phyloP scores from a whole-genome alignment of 2,888 invertebrate species.

The Aspidapion aeneum region DNA sequence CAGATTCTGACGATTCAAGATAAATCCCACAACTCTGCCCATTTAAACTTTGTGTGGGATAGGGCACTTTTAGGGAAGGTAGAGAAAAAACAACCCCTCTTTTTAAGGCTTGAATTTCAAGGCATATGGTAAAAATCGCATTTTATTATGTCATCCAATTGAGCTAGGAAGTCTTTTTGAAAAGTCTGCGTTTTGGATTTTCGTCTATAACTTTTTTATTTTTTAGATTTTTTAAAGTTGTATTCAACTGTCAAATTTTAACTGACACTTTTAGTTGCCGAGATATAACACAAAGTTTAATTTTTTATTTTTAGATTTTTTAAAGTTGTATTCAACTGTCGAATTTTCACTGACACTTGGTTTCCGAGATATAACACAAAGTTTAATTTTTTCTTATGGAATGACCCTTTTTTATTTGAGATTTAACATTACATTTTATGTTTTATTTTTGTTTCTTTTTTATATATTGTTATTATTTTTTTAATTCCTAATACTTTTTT shows the following conservation, averaged over 20 bases:
- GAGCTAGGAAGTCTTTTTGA: background rate
- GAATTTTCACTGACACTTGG: background rate
- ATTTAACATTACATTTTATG: no score
- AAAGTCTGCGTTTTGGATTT: background rate
- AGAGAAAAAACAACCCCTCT: background rate
- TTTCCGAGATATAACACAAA: background rate
- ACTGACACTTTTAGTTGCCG: background rate
- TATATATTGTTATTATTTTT: no score
- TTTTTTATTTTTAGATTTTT: slow-evolving; percentile 1
- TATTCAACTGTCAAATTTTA: background rate
- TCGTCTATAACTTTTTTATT: background rate
- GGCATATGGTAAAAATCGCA: background rate
- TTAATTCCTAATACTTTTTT: no score
- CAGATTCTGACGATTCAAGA: background rate
- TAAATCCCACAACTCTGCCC: no score
- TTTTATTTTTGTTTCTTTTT: no score
- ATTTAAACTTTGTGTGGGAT: no score
- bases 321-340: background rate
- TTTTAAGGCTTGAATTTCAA: background rate
- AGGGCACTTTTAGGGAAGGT: background rate
- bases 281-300: background rate
- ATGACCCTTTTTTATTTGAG: no score
- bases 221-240: background rate
- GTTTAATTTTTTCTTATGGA: background rate
- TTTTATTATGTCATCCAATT: background rate